A percentile compares a stretch with the other conserved stretches of the same genome.
phyloP scores from a whole-genome alignment of 2,888 invertebrate genomes.

The Hirtodrosophila duncani region DNA sequence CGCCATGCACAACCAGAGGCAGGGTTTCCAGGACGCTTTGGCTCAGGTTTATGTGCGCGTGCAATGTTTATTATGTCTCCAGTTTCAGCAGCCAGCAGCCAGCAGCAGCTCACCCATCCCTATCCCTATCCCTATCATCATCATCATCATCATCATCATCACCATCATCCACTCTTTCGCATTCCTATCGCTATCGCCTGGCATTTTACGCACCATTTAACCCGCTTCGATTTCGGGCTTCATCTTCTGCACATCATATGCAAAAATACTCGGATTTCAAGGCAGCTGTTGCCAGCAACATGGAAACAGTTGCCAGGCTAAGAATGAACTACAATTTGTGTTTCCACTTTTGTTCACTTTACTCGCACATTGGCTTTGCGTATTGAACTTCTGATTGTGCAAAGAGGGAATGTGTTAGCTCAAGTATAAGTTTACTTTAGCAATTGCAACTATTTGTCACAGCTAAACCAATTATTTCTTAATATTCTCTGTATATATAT shows the following conservation, averaged over 20 bases:
- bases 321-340: slow-evolving; percentile 24
- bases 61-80: slow-evolving; percentile 38
- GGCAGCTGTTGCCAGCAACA: slow-evolving; percentile 26
- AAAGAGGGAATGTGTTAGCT: too few relatives aligned
- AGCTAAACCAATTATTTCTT: too few relatives aligned
- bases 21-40: slow-evolving; percentile 20
- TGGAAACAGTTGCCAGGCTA: slow-evolving; percentile 8
- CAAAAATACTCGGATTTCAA: slow-evolving; percentile 39
- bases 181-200: slow-evolving; percentile 7
- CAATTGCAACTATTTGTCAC: too few relatives aligned
- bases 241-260: slow-evolving; percentile 31
- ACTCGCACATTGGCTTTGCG: too few relatives aligned
- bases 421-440: too few relatives aligned
- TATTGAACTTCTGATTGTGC: slow-evolving; percentile 17
- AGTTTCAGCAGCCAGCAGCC: slow-evolving; percentile 17
- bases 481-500: too few relatives aligned
- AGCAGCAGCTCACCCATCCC: not conserved
- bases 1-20: slow-evolving; percentile 10
- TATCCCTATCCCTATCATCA: not conserved
- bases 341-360: slow-evolving; percentile 7
- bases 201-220: slow-evolving; percentile 63
- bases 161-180: too few relatives aligned
- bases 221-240: slow-evolving; percentile 48
- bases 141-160: too few relatives aligned
- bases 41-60: slow-evolving; percentile 37